These are phyloP conservation scores for Ceratothoa steindachneri DNA, from an alignment of 2,888 invertebrate species.

Conservation along the genomic window DNA sequence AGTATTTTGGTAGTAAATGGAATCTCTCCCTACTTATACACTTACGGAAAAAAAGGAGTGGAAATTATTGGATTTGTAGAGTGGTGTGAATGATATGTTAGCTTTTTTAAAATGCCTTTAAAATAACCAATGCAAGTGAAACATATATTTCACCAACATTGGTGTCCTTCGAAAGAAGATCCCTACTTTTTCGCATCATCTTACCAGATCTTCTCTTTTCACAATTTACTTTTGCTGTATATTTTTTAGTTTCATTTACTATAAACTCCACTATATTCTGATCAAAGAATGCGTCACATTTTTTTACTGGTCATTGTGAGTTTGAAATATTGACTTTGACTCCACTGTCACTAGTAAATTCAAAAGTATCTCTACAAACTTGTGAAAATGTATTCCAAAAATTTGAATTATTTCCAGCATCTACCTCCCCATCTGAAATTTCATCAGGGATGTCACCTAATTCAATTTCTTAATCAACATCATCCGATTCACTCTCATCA, in stretches of 20 bases:
- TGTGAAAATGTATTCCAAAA: background rate
- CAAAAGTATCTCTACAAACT: background rate
- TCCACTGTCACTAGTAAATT: no score
- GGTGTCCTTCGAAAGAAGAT: background rate
- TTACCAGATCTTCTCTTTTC: background rate
- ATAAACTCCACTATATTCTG: background rate
- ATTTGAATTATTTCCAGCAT: background rate
- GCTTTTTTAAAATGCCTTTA: background rate
- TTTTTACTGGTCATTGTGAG: background rate
- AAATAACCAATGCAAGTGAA: conserved; percentile 1
- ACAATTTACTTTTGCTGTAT: background rate
- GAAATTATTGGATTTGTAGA: background rate
- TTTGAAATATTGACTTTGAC: background rate
- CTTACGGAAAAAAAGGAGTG: background rate
- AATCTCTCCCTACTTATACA: conserved; percentile 8
- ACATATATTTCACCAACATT: background rate
- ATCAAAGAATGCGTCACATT: background rate
- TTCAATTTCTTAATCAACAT: background rate
- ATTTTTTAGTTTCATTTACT: background rate
- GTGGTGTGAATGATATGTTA: background rate
- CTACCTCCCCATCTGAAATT: background rate
- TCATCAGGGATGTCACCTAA: background rate
- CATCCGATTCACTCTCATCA: background rate
- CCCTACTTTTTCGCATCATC: background rate
- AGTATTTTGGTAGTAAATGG: background rate